Base-by-base conservation (phyloP, 2,113 vertebrate species). In the Melanocharis versteri region DNA sequence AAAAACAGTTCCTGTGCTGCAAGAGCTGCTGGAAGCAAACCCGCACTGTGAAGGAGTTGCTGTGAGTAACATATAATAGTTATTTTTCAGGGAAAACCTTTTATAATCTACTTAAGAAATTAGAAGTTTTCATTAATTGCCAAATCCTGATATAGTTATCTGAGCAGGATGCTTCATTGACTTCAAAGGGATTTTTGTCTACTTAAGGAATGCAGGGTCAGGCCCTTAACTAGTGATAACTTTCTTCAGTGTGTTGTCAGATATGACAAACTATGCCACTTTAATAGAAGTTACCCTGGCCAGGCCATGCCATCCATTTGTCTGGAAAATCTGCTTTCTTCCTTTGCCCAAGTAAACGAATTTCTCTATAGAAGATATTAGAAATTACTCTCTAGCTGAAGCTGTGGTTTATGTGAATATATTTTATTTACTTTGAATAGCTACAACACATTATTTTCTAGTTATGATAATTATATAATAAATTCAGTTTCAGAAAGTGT, bases 111-210 rank as follows among this genome's bases (percentile, higher is more conserved):
- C 83, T 89, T 70, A 64, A 92, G 76, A 94, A 95, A 93, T 95
- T 47, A 78, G 27, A 90, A 85, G 78, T 93, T 91, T 85, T 89
- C 58, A 70, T 96, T 97, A 93, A 96, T 94, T 92, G 86, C 83
- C n/a, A 78, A 77, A 71, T 68, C 68, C 85, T 64, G 82, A 91
- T 96, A 93, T 1, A 96, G 93, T 95, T 96, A 93, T 95, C 92
- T 88, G 92, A 92, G 83, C 88, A 93, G 86, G 90, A 96, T 26
- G 94, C 93, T 95, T 92, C 93, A 88, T 66, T 86, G 94, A 97
- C 94, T 96, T 96, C 94, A 96, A 97, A 96, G 96, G 92, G 92
- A 96, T 97, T 96, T 96, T 96, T 96, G 83, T 92, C 93, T 93
- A 21, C 90, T 78, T 81, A 70, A 95, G 96, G 96, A 96, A 96